Evolutionary conservation across 2,888 invertebrate genomes (phyloP).

Genomic region (Dorcus parallelipipedus): DNA sequence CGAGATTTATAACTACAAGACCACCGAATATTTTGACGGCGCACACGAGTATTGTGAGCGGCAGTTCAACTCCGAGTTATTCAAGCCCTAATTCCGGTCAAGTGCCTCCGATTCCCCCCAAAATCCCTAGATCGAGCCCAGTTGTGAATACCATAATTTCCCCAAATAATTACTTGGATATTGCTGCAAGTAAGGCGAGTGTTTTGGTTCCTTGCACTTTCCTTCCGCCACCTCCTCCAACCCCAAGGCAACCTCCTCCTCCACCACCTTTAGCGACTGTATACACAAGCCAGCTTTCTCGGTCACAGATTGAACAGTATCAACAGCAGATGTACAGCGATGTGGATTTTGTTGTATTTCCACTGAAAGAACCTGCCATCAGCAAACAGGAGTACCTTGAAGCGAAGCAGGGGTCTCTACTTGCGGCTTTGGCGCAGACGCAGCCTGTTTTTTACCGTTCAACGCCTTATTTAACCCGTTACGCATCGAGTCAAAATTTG

Average conservation of each 20-base stretch:
- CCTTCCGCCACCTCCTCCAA: slow-evolving; percentile 63
- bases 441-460: slow-evolving; percentile 76
- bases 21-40: slow-evolving; percentile 75
- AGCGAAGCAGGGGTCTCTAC: slow-evolving; percentile 75
- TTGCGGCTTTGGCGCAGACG: slow-evolving; percentile 63
- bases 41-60: slow-evolving; percentile 66
- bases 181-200: slow-evolving; percentile 55
- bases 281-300: slow-evolving; percentile 65
- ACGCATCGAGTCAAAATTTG: slow-evolving; percentile 78
- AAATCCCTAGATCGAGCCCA: slow-evolving; percentile 50
- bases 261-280: slow-evolving; percentile 68
- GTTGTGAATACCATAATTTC: slow-evolving; percentile 52
- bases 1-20: slow-evolving; percentile 72
- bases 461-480: slow-evolving; percentile 76
- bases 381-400: slow-evolving; percentile 90
- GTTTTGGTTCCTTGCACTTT: slow-evolving; percentile 52
- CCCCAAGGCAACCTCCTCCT: slow-evolving; percentile 60
- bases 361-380: slow-evolving; percentile 82
- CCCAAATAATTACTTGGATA: slow-evolving; percentile 62
- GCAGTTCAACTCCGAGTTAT: slow-evolving; percentile 60
- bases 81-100: slow-evolving; percentile 48
- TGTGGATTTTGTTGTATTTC: slow-evolving; percentile 89
- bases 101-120: slow-evolving; percentile 47
- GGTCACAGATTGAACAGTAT: slow-evolving; percentile 80
- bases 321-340: slow-evolving; percentile 88